phyloP scores from a whole-genome alignment of 2,888 invertebrate species.

The Andricus curvator region DNA sequence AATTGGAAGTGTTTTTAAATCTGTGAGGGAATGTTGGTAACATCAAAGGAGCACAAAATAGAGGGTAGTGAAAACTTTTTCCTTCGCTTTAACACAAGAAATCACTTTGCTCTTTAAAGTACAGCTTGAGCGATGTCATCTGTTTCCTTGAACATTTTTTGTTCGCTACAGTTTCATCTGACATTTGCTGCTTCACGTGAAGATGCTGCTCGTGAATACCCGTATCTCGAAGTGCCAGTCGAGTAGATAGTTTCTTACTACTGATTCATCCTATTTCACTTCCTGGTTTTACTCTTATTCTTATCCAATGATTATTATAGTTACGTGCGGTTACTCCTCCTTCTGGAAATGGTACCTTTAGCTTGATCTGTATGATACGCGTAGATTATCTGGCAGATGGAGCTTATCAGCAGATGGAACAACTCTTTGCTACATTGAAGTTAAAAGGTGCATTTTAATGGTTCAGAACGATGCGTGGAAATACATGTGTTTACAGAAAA shows the following conservation, averaged over 20 bases:
- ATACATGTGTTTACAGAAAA: background rate
- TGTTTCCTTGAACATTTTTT: slow-evolving; percentile 24
- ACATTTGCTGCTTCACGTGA: slow-evolving; percentile 8
- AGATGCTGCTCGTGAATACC: slow-evolving; percentile 8
- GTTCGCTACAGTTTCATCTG: slow-evolving; percentile 10
- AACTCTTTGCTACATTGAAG: background rate
- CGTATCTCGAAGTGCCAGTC: slow-evolving; percentile 21
- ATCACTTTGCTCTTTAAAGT: slow-evolving; percentile 26
- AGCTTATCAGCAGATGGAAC: slow-evolving; percentile 18
- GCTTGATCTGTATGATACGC: slow-evolving; percentile 14
- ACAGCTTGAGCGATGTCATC: slow-evolving; percentile 28
- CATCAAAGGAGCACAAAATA: slow-evolving; percentile 54
- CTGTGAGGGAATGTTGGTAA: slow-evolving; percentile 26
- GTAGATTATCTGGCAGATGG: slow-evolving; percentile 19
- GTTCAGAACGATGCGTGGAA: background rate
- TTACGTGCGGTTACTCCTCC: slow-evolving; percentile 10
- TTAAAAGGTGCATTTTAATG: slow-evolving; percentile 1
- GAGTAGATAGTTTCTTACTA: slow-evolving; percentile 22
- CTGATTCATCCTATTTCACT: slow-evolving; percentile 31
- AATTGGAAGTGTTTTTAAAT: slow-evolving; percentile 44
- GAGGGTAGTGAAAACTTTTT: slow-evolving; percentile 60
- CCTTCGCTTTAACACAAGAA: slow-evolving; percentile 31
- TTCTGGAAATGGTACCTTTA: slow-evolving; percentile 13
- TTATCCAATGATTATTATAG: slow-evolving; percentile 26
- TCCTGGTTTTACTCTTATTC: slow-evolving; percentile 38